Evolutionary conservation across 35 echinoderm and acorn worm species (phyloP).

Genomic region (Ptychodera flava): DNA sequence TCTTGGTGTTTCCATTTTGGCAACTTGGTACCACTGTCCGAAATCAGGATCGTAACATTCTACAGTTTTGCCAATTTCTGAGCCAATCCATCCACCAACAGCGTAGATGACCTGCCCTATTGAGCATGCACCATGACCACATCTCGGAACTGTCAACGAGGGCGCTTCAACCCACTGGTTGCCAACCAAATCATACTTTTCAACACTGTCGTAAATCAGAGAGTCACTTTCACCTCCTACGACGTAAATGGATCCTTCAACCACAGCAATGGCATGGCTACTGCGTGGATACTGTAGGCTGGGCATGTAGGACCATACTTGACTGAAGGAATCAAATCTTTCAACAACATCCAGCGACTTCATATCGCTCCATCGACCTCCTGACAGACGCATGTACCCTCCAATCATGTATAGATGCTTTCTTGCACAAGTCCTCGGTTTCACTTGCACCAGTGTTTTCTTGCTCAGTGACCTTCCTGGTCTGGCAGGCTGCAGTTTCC

Average conservation of each 20-base stretch:
- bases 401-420: constrained; percentile 73
- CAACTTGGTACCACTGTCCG: constrained; percentile 46
- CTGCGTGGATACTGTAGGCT: constrained; percentile 57
- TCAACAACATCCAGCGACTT: constrained; percentile 54
- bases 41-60: constrained; percentile 57
- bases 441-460: constrained; percentile 19
- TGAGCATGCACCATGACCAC: constrained; percentile 66
- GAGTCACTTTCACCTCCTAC: constrained; percentile 84
- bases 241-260: constrained; percentile 67
- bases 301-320: constrained; percentile 49
- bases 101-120: constrained; percentile 73
- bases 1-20: constrained; percentile 31
- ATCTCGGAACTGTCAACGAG: constrained; percentile 44
- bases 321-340: constrained; percentile 72
- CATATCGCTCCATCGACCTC: constrained; percentile 60
- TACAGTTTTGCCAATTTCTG: constrained; percentile 59
- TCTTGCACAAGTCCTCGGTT: constrained; percentile 60
- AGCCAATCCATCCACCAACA: constrained; percentile 69
- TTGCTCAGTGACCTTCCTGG: neutral
- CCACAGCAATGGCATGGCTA: constrained; percentile 37
- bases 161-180: constrained; percentile 47
- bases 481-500: constrained; percentile 2
- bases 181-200: constrained; percentile 53
- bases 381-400: constrained; percentile 57
- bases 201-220: constrained; percentile 67